Conservation (phyloP, 2,113 vertebrate species). For the Suricata suricatta region DNA sequence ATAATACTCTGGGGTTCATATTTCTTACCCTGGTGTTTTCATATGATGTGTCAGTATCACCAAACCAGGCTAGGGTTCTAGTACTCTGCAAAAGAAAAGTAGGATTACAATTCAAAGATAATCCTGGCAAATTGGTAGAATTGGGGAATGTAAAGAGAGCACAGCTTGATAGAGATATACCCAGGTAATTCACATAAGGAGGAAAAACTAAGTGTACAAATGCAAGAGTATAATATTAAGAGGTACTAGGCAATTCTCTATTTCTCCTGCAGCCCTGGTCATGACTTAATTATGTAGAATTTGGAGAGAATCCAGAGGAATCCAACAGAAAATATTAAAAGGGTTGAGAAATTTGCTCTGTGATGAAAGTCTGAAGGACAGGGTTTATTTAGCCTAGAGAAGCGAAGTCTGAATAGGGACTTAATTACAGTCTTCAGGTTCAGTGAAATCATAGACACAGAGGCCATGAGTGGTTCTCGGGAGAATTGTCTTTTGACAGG, state of each 20-base stretch:
- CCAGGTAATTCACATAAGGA: background rate
- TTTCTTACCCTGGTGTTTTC: background rate
- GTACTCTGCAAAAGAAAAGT: background rate
- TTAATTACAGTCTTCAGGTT: constrained; percentile 66
- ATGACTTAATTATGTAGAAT: constrained; percentile 46
- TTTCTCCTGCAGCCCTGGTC: background rate
- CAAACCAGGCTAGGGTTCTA: background rate
- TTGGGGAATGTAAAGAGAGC: background rate
- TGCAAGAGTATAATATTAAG: background rate
- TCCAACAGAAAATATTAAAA: constrained; percentile 59
- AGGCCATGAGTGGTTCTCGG: constrained; percentile 3
- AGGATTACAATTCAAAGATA: background rate
- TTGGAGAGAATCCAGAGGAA: constrained; percentile 56
- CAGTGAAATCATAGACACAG: constrained; percentile 40
- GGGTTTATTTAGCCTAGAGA: constrained; percentile 44
- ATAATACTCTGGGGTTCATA: background rate
- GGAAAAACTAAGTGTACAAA: background rate
- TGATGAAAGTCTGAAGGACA: constrained; percentile 41
- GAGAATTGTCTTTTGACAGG: constrained; percentile 56
- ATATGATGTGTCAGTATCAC: background rate
- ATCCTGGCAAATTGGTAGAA: background rate
- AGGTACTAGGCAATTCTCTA: background rate
- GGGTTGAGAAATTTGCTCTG: constrained; percentile 37
- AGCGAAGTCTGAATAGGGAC: constrained; percentile 37
- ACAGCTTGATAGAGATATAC: background rate